phyloP scores from a whole-genome alignment of 1,140 invertebrate genomes.

The Anadara kagoshimensis region DNA sequence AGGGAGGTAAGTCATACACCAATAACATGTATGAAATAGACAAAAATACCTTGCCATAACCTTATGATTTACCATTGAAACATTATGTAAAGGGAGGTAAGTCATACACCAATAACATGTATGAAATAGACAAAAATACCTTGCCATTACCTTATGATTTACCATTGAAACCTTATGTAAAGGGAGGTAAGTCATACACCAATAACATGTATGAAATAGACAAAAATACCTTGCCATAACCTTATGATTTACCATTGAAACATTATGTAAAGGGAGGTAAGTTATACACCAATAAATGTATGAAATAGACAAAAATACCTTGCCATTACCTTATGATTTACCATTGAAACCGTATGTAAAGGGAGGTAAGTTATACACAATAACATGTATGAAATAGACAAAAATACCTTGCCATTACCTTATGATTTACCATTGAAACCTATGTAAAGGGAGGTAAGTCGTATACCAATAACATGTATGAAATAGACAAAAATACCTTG shows the following conservation, averaged over 20 bases:
- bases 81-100: conserved; percentile 79
- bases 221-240: too few species aligned
- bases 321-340: too few species aligned
- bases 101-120: conserved; percentile 63
- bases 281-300: too few species aligned
- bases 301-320: too few species aligned
- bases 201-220: too few species aligned
- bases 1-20: conserved; percentile 74
- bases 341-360: conserved; percentile 9
- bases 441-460: too few species aligned
- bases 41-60: conserved; percentile 79
- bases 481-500: too few species aligned
- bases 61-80: conserved; percentile 86
- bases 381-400: too few species aligned
- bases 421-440: too few species aligned
- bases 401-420: too few species aligned
- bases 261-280: conserved; percentile 13
- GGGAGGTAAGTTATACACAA: conserved; percentile 13
- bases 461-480: too few species aligned
- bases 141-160: conserved; percentile 88
- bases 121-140: conserved; percentile 61
- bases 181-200: conserved; percentile 75
- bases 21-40: conserved; percentile 68
- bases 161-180: conserved; percentile 81
- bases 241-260: conserved; percentile 15